A percentile compares a stretch with the other conserved stretches of the same genome.
These are phyloP conservation scores for Hylaeus anthracinus DNA, from an alignment of 1,140 invertebrate genomes.

Conservation along the genomic window DNA sequence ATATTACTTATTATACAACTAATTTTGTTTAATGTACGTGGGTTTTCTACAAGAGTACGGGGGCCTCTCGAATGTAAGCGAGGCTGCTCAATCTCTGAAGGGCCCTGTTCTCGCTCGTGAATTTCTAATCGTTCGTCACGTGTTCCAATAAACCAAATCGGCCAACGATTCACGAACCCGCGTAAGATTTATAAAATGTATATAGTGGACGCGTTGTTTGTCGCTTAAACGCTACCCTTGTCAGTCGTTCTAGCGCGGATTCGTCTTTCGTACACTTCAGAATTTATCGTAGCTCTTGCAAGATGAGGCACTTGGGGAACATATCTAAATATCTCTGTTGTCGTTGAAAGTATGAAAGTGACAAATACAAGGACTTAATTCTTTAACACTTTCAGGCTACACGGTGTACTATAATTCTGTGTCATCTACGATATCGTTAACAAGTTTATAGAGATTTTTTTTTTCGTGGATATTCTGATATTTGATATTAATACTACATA, in stretches of 20 bases:
- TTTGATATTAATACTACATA: too few species aligned
- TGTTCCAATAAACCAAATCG: slow-evolving; percentile 14
- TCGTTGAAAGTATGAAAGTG: neutral
- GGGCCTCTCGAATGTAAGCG: too few species aligned
- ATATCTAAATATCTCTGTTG: neutral
- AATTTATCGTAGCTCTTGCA: neutral
- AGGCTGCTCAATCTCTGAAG: too few species aligned
- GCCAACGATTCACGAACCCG: slow-evolving; percentile 30
- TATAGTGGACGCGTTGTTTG: slow-evolving; percentile 1
- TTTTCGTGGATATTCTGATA: neutral
- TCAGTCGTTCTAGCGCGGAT: slow-evolving; percentile 50
- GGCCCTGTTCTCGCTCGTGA: slow-evolving; percentile 24
- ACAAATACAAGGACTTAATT: too few species aligned
- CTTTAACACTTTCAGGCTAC: neutral
- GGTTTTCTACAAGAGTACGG: too few species aligned
- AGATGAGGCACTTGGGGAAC: neutral
- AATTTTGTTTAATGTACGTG: too few species aligned
- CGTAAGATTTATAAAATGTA: slow-evolving; percentile 18
- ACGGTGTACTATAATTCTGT: neutral
- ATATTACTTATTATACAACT: too few species aligned
- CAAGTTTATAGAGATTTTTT: slow-evolving; percentile 17
- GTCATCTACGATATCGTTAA: neutral
- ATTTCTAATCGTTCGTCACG: slow-evolving; percentile 32
- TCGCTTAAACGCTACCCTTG: slow-evolving; percentile 17
- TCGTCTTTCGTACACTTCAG: slow-evolving; percentile 36